A percentile compares a stretch with the other conserved stretches of the same genome.
Evolutionary conservation across 2,888 invertebrate species (phyloP).

Genomic region (Sphaeridia pumilis): DNA sequence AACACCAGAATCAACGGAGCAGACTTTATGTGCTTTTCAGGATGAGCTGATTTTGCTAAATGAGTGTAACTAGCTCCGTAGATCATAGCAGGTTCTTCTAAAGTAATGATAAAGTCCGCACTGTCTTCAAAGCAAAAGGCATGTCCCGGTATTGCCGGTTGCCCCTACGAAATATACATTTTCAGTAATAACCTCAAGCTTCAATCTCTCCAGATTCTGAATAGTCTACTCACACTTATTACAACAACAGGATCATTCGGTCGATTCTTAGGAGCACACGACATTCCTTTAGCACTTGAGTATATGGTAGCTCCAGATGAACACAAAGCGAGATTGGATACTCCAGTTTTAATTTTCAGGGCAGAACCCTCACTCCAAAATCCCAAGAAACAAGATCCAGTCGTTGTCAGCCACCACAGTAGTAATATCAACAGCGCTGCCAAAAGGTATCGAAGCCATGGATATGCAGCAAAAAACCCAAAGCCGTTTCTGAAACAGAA

Average conservation of each 20-base stretch:
- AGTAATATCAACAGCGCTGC: no score
- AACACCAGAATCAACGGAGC: slow-evolving; percentile 5
- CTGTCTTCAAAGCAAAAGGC: slow-evolving; percentile 9
- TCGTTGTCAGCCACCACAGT: no score
- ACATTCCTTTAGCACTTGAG: background rate
- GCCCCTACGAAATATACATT: slow-evolving; percentile 8
- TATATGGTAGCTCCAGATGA: slow-evolving; percentile 4
- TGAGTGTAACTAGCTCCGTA: slow-evolving; percentile 8
- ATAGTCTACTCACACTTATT: slow-evolving; percentile 5
- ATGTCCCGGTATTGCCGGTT: slow-evolving; percentile 7
- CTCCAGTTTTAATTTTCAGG: no score
- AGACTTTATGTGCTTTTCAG: slow-evolving; percentile 11
- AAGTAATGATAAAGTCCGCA: slow-evolving; percentile 4
- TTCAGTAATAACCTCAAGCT: no score
- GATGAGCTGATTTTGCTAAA: slow-evolving; percentile 7
- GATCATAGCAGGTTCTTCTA: slow-evolving; percentile 1
- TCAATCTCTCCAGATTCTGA: no score
- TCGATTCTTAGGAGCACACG: slow-evolving; percentile 4
- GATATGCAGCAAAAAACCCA: no score
- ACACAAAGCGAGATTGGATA: slow-evolving; percentile 5
- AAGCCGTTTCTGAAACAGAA: no score
- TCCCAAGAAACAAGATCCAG: no score
- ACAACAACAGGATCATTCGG: slow-evolving; percentile 6
- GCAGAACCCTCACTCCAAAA: no score
- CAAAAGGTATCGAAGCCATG: no score